A percentile compares a stretch with the other conserved stretches of the same genome.
These are phyloP conservation scores for Centropus bengalensis DNA, from an alignment of 2,113 vertebrate genomes.

Conservation along the genomic window DNA sequence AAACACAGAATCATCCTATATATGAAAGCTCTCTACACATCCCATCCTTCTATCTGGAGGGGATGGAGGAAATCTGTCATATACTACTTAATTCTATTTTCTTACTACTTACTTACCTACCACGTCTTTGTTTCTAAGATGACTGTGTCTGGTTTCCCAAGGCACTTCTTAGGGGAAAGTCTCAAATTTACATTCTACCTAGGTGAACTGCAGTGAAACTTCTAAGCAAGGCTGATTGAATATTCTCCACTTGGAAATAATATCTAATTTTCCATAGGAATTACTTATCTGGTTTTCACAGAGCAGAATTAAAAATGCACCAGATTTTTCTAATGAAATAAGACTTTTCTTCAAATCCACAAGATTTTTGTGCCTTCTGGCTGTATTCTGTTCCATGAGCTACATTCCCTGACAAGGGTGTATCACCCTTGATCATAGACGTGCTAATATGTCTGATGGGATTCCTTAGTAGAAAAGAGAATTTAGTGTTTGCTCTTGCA, in stretches of 20 bases:
- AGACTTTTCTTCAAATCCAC: not conserved
- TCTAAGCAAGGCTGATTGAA: not conserved
- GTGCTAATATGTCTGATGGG: not conserved
- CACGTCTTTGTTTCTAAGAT: not conserved
- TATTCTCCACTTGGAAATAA: not conserved
- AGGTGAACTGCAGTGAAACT: not conserved
- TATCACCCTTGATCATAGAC: not conserved
- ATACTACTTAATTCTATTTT: not conserved
- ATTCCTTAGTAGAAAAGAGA: not conserved
- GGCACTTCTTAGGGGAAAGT: not conserved
- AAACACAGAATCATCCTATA: not conserved
- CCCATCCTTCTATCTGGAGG: not conserved
- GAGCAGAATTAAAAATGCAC: not conserved
- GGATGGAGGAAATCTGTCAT: not conserved
- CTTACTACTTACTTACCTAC: too few relatives aligned
- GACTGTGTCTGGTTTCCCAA: not conserved
- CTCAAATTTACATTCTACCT: not conserved
- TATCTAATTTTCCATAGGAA: not conserved
- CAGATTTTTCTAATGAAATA: not conserved
- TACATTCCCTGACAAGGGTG: not conserved
- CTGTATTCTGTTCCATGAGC: not conserved
- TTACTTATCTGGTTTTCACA: not conserved
- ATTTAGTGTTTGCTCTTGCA: not conserved
- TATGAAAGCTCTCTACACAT: not conserved
- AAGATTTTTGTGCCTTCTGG: not conserved